phyloP scores from a whole-genome alignment of 2,888 invertebrate species.

The Netelia fuscicornis region DNA sequence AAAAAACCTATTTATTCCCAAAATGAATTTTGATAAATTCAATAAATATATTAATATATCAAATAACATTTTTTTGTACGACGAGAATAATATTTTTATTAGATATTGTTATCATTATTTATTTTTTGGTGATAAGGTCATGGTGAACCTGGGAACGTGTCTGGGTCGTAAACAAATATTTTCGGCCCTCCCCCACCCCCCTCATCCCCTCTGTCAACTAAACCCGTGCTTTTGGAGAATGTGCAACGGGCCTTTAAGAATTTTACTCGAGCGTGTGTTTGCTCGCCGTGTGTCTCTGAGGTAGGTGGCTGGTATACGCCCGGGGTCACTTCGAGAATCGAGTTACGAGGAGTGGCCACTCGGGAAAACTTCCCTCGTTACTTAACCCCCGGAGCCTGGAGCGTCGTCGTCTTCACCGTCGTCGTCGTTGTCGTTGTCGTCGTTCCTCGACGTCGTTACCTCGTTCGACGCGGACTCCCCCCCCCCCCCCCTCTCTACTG shows the following conservation, averaged over 20 bases:
- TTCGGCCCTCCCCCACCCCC: neutral
- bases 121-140: neutral
- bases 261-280: constrained; percentile 29
- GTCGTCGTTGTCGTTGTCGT: constrained; percentile 44
- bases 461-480: constrained; percentile 41
- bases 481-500: neutral
- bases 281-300: constrained; percentile 29
- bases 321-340: constrained; percentile 68
- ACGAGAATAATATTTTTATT: neutral
- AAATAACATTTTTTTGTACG: no score
- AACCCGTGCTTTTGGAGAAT: constrained; percentile 2
- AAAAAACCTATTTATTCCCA: no score
- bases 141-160: no score
- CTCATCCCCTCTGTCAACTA: neutral
- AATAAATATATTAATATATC: no score
- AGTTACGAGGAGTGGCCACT: constrained; percentile 71
- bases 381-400: constrained; percentile 63
- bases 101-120: neutral
- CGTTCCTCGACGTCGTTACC: constrained; percentile 56
- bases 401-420: constrained; percentile 52
- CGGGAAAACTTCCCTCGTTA: constrained; percentile 70
- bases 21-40: no score
- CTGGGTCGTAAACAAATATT: neutral
- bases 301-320: constrained; percentile 37
- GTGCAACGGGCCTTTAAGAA: constrained; percentile 25